Evolutionary conservation across 1,140 invertebrate genomes (phyloP), one percentile per base, ranked within the genome.

Genomic region (Drosophila leontia): DNA sequence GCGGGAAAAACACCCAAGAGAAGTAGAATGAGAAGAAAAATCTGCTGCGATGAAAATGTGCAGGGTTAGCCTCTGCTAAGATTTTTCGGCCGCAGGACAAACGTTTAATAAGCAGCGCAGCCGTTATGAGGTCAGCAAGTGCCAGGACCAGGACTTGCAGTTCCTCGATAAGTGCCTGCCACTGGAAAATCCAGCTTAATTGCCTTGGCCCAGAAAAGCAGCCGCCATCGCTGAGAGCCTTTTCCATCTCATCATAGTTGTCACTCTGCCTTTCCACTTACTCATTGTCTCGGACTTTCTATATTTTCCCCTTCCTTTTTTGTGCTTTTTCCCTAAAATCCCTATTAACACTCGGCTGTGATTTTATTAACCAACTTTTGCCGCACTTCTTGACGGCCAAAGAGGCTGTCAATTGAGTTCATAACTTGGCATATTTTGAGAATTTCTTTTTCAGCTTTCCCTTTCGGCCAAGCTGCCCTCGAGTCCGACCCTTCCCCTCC

Each of bases 81-180:
- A 88, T 84, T 88, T 78, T 78, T 56, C 19, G 39, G 69, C 85
- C 81, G 59, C 80, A 59, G 80, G 77, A 68, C 79, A 84, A 85
- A 48, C 85, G 82, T 81, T 88, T 90, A 88, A 90, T 69, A 80
- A 84, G 79, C 83, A 64, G 44, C 55, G 32, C 41, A 41, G 47
- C 41, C 45, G 47, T 61, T 63, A 63, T 63, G 59, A 62, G 61
- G 56, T 60, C 48, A 55, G 35, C 53, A 55, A 72, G 55, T 65
- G 60, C 45, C 51, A 75, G 19, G 13, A 19, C n/a, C 59, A 71
- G 45, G 23, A 29, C 42, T 51, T 53, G 32, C 37, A 69, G 32
- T 55, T 68, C 51, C 35, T 34, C 65, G 47, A 69, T 64, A 23
- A 69, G 29, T 51, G 37, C 41, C 39, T 12, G 37, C 53, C 53